Percentiles rank a stretch among this genome's conserved stretches.
These are phyloP conservation scores for Chelonia mydas DNA, from an alignment of 2,797 vertebrate genomes.

Conservation along the genomic window DNA sequence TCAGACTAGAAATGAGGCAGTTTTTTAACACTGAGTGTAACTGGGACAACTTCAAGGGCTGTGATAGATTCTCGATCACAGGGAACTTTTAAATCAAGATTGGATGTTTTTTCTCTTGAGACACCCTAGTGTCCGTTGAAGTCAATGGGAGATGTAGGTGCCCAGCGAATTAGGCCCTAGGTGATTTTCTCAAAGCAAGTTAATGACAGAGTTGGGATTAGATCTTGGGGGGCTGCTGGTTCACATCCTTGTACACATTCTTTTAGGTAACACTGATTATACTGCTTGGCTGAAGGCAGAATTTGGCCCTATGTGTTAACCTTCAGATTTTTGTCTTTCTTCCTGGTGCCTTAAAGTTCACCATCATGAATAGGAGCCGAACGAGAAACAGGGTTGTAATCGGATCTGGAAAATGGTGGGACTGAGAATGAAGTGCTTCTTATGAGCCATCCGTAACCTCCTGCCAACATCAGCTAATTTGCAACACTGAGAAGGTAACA, in stretches of 20 bases:
- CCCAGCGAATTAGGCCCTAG: not conserved
- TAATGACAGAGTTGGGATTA: not conserved
- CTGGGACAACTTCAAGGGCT: not conserved
- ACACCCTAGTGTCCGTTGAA: not conserved
- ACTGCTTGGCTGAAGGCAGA: not conserved
- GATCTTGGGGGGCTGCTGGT: not conserved
- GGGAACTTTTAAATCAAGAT: not conserved
- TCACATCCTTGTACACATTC: not conserved
- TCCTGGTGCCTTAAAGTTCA: conserved; percentile 26
- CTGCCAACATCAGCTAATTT: not conserved
- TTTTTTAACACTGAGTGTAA: not conserved
- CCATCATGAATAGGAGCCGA: conserved; percentile 2
- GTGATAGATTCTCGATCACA: too few relatives aligned
- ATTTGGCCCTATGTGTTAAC: not conserved
- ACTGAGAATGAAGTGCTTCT: not conserved
- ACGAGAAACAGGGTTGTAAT: conserved; percentile 3
- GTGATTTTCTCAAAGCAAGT: too few relatives aligned
- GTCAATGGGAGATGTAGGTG: not conserved
- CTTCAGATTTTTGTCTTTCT: not conserved
- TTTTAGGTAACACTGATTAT: not conserved
- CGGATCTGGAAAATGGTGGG: not conserved
- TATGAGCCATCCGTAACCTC: not conserved
- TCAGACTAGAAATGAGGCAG: not conserved
- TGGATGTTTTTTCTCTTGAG: not conserved
- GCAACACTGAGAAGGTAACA: not conserved